Base-by-base conservation (phyloP, 2,113 vertebrate genomes). In the Pseudolaguvia tuberculata region DNA sequence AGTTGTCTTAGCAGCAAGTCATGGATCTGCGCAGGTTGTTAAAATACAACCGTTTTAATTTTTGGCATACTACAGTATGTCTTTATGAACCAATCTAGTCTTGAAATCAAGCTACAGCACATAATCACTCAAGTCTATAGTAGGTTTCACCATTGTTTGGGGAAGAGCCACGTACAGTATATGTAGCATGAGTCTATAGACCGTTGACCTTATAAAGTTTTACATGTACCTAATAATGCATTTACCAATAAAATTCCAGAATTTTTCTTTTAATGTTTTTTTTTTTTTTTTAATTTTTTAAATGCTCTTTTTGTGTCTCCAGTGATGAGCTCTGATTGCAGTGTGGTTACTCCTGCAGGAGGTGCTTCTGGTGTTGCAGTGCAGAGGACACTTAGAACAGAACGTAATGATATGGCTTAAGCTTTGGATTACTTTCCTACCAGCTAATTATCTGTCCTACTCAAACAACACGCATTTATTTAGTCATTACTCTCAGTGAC, bases 241-340 rank as follows among this genome's bases (percentile, higher is more conserved):
- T 14, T 45, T 21, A n/a, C 8, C 4, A 6, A 63, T 23, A 13
- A 42, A 25, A 9, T 42, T 45, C 39, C 4, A 47, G 21, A 35
- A 35, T 4, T 35, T 35, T 35, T 35, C 31, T 35, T 35, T n/a
- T n/a, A n/a, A n/a, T n/a, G n/a, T n/a, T n/a, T 21, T n/a, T 11
- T 2, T 14, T 48, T 47, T n/a, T 52, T 59, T n/a, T n/a, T n/a
- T n/a, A n/a, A 14, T 45, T 78, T 25, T 68, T 52, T 61, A 21
- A 76, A n/a, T 72, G 42, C 79, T 76, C 31, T 84, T 62, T 83
- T 72, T 88, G 59, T 89, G 66, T 86, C 79, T 77, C 63, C 87
- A 92, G 90, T 77, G 84, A 80, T 83, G 90, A 91, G 79, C 91
- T 91, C 85, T 92, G 90, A 91, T 76, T 89, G 87, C 87, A 84